These are phyloP conservation scores for Andrena bicolor DNA, from an alignment of 2,888 invertebrate genomes.

Conservation along the genomic window DNA sequence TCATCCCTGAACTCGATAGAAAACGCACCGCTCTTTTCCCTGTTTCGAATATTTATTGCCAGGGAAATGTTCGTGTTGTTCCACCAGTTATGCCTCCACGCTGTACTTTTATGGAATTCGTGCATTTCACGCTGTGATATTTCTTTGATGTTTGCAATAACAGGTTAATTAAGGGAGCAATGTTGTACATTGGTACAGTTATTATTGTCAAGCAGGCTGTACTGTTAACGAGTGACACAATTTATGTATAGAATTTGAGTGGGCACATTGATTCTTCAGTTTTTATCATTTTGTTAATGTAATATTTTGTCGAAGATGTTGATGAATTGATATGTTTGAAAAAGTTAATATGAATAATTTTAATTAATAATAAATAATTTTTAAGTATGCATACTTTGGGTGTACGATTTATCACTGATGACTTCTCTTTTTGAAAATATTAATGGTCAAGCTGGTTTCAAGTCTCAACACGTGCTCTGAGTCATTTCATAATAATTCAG, in stretches of 20 bases:
- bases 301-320: neutral
- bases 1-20: conserved; percentile 6
- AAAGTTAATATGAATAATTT: no score
- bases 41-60: neutral
- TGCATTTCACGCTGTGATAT: neutral
- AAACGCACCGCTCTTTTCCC: neutral
- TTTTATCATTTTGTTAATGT: neutral
- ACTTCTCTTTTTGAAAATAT: no score
- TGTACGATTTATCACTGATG: no score
- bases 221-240: no score
- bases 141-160: neutral
- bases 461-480: no score
- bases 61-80: conserved; percentile 4
- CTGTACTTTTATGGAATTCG: neutral
- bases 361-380: no score
- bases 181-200: neutral
- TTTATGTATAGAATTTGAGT: no score
- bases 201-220: no score
- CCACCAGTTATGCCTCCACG: neutral
- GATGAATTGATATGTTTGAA: no score
- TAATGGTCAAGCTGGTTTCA: no score
- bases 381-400: no score
- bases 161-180: neutral
- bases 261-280: neutral
- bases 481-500: no score